These are phyloP conservation scores for Andrena camellia DNA, from an alignment of 2,888 invertebrate genomes.

Conservation along the genomic window DNA sequence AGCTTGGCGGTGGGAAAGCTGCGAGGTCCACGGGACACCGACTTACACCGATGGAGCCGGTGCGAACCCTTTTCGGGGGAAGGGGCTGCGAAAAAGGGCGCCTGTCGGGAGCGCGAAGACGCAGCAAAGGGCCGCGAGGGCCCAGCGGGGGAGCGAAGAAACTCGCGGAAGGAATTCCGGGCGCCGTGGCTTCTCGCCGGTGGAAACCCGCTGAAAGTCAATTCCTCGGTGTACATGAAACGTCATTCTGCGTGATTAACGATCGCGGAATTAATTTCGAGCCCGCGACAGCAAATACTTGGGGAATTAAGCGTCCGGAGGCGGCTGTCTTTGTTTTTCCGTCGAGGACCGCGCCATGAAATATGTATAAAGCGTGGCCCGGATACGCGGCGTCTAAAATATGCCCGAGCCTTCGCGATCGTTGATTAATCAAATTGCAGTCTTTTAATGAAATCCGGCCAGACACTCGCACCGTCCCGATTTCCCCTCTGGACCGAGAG, in stretches of 20 bases:
- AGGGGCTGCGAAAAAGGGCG: constrained; percentile 33
- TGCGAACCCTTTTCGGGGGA: constrained; percentile 5
- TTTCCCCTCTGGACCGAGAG: neutral
- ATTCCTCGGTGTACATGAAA: constrained; percentile 58
- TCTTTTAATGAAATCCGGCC: constrained; percentile 43
- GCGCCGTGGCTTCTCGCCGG: constrained; percentile 11
- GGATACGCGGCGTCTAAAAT: constrained; percentile 8
- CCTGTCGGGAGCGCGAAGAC: constrained; percentile 11
- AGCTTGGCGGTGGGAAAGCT: neutral
- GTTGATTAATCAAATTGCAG: constrained; percentile 42
- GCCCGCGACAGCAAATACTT: constrained; percentile 59
- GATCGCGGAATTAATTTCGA: constrained; percentile 69
- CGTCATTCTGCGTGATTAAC: constrained; percentile 69
- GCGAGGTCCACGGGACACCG: neutral
- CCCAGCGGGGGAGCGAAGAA: constrained; percentile 17
- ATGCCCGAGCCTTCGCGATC: constrained; percentile 14
- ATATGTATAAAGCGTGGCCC: constrained; percentile 50
- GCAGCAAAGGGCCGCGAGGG: neutral
- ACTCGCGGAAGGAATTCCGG: constrained; percentile 28
- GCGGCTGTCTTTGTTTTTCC: constrained; percentile 47
- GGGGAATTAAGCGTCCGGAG: constrained; percentile 52
- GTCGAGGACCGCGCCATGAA: constrained; percentile 35
- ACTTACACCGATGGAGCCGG: neutral
- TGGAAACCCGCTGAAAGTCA: constrained; percentile 42
- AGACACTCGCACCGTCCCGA: neutral